Base-by-base conservation (phyloP, 2,888 invertebrate species). In the Crioceris asparagi region DNA sequence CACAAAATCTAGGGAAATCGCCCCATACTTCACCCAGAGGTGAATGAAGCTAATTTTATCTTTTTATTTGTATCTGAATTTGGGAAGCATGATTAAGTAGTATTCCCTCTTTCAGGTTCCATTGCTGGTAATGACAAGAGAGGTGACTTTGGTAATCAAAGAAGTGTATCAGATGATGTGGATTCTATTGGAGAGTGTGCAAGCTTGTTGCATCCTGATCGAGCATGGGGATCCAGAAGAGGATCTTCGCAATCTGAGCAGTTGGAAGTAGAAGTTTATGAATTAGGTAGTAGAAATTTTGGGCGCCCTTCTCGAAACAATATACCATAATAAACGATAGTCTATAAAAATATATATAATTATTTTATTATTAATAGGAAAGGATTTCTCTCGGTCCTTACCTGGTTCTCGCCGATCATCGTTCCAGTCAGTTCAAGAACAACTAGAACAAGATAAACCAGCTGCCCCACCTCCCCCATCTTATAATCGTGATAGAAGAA, bases 231-330 rank as follows among this genome's bases (percentile, higher is more conserved):
- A 29, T 86, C 86, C 0, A 69, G 88, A 18, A 74, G 88, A 19
- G 88, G 88, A 23, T 88, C 87, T n/a, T 86, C 86, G 27, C 87
- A 88, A 59, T 88, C 87, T 0, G 88, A 88, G 60, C 84, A 85
- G 35, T 68, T 87, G 32, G 87, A 88, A 59, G 80, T 82, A 34
- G 57, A 59, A 37, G 80, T 82, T 7, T 87, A 88, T 64, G 83
- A 88, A 60, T 71, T 88, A 32, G n/a, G n/a, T n/a, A n/a, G n/a
- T n/a, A n/a, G n/a, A n/a, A n/a, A n/a, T n/a, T n/a, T n/a, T n/a
- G n/a, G n/a, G n/a, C n/a, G n/a, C n/a, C n/a, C n/a, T n/a, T n/a
- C n/a, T n/a, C n/a, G n/a, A n/a, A n/a, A n/a, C n/a, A n/a, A n/a
- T n/a, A n/a, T n/a, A n/a, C n/a, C n/a, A n/a, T n/a, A n/a, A n/a